Evolutionary conservation across 2,113 vertebrate species (phyloP), one percentile per base, ranked within the genome.

Genomic region (Semicossyphus pulcher): DNA sequence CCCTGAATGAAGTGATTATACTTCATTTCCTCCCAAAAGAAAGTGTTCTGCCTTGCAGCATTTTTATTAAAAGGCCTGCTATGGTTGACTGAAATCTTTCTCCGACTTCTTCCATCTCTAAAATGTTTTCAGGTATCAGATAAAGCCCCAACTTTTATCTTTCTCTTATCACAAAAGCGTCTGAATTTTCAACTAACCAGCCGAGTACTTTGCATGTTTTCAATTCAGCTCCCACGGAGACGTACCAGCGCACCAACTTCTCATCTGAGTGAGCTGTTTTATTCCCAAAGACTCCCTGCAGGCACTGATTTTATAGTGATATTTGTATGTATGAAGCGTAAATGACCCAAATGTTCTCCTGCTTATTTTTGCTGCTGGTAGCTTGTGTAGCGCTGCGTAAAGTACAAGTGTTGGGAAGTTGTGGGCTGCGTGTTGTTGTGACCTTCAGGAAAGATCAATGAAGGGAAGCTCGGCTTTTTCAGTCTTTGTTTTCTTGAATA

Each of bases 371-470:
- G 7, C 56, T 15, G 10, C 15, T 58, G 32, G 34, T 75, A 62
- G 25, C 42, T 9, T 48, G 0, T 72, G 34, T 47, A 3, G 23
- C 5, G 7, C 29, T 15, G n/a, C 16, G 2, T 69, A 14, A 60
- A 52, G 32, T 62, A 41, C 36, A 64, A 51, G 23, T 42, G 8
- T 16, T 20, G 28, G 39, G 45, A 56, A 44, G 57, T 45, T 32
- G 26, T 3, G 44, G 49, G 29, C 31, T 41, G 18, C 1, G 9
- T 65, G 65, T 72, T 70, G 60, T 34, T 9, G 26, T 85, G 68
- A 81, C 62, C 75, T 76, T 75, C 39, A 45, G 31, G 69, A 57
- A 26, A 47, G 39, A 82, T 68, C 51, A 67, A 60, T 59, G 52
- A 52, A 61, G 29, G 28, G 32, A 31, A 20, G 68, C 61, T 70